Evolutionary conservation across 2,113 vertebrate species (phyloP), one percentile per base, ranked within the genome.

Genomic region (Anthoscopus minutus): DNA sequence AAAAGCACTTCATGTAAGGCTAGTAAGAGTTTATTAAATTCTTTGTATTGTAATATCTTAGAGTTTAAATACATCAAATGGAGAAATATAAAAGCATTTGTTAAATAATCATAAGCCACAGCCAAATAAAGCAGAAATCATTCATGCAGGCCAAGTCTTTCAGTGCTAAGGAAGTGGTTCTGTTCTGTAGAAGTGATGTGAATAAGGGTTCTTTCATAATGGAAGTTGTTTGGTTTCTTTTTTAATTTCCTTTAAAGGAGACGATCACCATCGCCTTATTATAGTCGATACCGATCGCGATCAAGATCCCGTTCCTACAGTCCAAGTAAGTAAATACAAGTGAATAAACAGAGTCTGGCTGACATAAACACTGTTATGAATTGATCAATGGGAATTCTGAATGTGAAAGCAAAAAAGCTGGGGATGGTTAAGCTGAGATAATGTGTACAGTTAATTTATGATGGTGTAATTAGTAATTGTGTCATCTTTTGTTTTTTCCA

Each of bases 241-340:
- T 94, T 92, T 70, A 60, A 57, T 94, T 93, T 96, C 95, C 92
- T 95, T 97, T 96, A 93, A 96, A 98, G 98, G 97, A 98, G 98
- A 96, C 98, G 98, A 95, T 99, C 99, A 47, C 99, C 99, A 35
- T 99, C 99, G 30, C 99, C 98, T 16, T 99, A 99, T 64, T 99
- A 99, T 96, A 99, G 98, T 93, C 97, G 98, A 53, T 99, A 99
- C 94, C 98, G 99, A 96, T 99, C 98, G 44, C 98, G 98, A 73
- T 99, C 98, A 51, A 97, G 99, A 96, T 99, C 99, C 83, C 99
- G 98, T 92, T 99, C 99, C 57, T 99, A 99, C 93, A 99, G 99
- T 94, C 99, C 99, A 97, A 98, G 99, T 99, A 97, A 96, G 99
- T 98, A 91, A 88, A 89, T 38, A 14, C 17, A 54, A 64, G 47